Percentiles rank a stretch among this genome's conserved stretches.
Conservation (phyloP, 1,140 invertebrate genomes). For the Polypedilum vanderplanki region DNA sequence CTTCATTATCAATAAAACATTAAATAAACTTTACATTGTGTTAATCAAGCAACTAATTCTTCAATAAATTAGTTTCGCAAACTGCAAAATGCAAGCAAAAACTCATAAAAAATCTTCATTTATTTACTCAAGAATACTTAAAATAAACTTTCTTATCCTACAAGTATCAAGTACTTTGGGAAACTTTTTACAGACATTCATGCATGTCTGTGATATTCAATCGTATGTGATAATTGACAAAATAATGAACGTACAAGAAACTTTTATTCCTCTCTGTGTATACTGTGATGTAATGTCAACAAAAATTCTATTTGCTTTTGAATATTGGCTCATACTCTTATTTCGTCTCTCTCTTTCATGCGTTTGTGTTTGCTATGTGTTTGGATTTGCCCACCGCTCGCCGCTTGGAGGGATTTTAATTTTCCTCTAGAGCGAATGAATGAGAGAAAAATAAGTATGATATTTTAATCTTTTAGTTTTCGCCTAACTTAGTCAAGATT, state of each 20-base stretch:
- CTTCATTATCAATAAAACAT: no score
- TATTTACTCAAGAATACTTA: no score
- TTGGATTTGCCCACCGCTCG: not conserved
- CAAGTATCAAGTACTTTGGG: no score
- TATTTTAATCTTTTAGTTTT: not conserved
- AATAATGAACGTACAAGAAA: not conserved
- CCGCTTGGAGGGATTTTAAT: not conserved
- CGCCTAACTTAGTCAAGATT: not conserved
- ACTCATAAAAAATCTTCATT: no score
- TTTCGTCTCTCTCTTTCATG: not conserved
- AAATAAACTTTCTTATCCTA: no score
- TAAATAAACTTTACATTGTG: no score
- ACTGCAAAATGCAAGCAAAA: no score
- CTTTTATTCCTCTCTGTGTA: not conserved
- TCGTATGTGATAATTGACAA: not conserved
- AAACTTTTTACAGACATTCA: no score
- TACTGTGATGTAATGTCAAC: conserved; percentile 3
- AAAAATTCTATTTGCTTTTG: conserved; percentile 6
- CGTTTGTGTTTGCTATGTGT: not conserved
- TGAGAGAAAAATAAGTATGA: not conserved
- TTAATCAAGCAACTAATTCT: no score
- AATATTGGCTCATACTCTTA: conserved; percentile 13
- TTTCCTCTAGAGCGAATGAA: not conserved
- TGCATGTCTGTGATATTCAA: no score
- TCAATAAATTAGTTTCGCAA: no score